Evolutionary conservation across 1,140 invertebrate species (phyloP), one percentile per base, ranked within the genome.

Genomic region (Lepidurus packardi): DNA sequence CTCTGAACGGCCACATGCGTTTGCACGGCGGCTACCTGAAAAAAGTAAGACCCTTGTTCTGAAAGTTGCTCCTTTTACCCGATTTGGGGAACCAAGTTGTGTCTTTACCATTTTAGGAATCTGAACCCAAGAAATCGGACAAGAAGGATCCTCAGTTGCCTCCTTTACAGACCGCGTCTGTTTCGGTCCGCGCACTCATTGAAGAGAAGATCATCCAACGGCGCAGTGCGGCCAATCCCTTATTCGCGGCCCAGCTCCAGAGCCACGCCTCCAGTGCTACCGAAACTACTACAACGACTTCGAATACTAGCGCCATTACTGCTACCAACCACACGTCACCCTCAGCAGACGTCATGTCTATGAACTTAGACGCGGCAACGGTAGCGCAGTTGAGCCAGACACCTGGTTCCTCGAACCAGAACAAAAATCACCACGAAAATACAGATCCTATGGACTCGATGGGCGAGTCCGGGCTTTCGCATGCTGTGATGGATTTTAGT

Each of bases 1-100:
- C 96, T 21, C 89, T 98, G 43, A 98, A 98, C 87, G 96, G 96
- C 16, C 96, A 98, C 84, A 98, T 98, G 96, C 88, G 96, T 82
- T 87, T 98, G 34, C 96, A 98, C 86, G 96, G 96, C 16, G 96
- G 96, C 77, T 98, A 97, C 85, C 94, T 96, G 84, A 97, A 97
- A 86, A 97, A 97, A 90, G 93, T 93, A 84, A 82, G 78, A 44
- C 7, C 74, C 41, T 53, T 41, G 16, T 42, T 13, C 11, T 34
- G 41, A 45, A 47, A 41, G 42, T 34, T 76, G 73, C 21, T 25
- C 45, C 25, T 78, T 45, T 78, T 25, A 53, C 47, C 24, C 43
- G 24, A 45, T 73, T 13, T 42, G 25, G 80, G 79, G 81, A 79
- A 84, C 81, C 82, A 83, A 85, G 53, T 65, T 65, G 53, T 65